A percentile compares a stretch with the other conserved stretches of the same genome.
Evolutionary conservation across 2,888 invertebrate genomes (phyloP).

Genomic region (Clostera curtula): DNA sequence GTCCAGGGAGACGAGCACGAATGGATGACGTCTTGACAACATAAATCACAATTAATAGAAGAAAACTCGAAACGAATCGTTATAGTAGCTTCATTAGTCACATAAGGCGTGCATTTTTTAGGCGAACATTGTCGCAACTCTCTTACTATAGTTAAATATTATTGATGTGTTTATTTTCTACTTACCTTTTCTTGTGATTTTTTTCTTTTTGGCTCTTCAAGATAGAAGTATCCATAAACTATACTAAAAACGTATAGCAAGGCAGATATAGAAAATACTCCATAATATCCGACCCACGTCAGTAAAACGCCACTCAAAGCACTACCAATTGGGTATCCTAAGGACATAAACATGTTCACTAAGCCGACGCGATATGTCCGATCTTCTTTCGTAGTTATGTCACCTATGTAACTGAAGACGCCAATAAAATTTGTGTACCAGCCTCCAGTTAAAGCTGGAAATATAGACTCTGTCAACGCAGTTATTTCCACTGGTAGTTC

Average conservation of each 20-base stretch:
- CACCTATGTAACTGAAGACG: constrained; percentile 90
- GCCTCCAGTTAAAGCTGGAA: constrained; percentile 87
- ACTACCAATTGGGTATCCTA: constrained; percentile 91
- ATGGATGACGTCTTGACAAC: too few relatives aligned
- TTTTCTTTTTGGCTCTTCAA: constrained; percentile 77
- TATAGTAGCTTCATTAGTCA: too few relatives aligned
- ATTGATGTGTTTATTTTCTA: constrained; percentile 2
- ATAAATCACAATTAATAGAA: too few relatives aligned
- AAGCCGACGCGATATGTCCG: constrained; percentile 90
- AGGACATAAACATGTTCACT: constrained; percentile 89
- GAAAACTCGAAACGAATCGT: too few relatives aligned
- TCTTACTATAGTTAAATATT: neutral
- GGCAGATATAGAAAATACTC: constrained; percentile 84
- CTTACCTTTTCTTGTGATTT: constrained; percentile 32
- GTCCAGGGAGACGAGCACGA: too few relatives aligned
- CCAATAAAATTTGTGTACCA: constrained; percentile 93
- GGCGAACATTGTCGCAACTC: neutral
- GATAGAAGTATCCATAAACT: constrained; percentile 80
- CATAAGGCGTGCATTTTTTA: too few relatives aligned
- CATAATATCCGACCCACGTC: constrained; percentile 84
- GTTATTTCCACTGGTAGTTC: constrained; percentile 86
- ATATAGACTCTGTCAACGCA: constrained; percentile 84
- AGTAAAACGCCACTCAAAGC: constrained; percentile 87
- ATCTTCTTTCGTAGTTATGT: constrained; percentile 86
- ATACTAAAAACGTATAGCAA: constrained; percentile 82